Conservation (phyloP, 1,140 invertebrate species). For the Druon quercuslanigerum region DNA sequence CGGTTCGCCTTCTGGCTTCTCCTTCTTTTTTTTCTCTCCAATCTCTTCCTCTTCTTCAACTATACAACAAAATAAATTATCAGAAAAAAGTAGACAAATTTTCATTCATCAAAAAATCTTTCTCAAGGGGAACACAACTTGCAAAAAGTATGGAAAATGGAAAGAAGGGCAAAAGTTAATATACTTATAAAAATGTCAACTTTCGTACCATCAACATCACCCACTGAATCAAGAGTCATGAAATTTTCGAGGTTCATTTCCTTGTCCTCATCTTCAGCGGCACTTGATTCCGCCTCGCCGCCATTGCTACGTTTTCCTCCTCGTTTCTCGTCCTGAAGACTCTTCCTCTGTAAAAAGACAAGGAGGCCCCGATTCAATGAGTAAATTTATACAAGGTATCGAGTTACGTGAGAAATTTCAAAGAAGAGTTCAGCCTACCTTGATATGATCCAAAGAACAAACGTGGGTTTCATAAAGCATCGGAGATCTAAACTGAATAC, state of each 20-base stretch:
- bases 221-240: constrained; percentile 88
- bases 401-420: background rate
- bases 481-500: constrained; percentile 84
- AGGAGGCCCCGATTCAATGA: constrained; percentile 36
- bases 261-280: constrained; percentile 80
- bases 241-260: constrained; percentile 88
- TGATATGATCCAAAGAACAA: constrained; percentile 86
- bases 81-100: too few species aligned
- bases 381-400: background rate
- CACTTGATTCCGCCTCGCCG: constrained; percentile 76
- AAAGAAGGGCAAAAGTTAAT: constrained; percentile 33
- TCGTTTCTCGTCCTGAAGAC: constrained; percentile 65
- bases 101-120: too few species aligned
- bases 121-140: too few species aligned
- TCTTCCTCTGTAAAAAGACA: constrained; percentile 62
- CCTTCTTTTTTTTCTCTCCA: constrained; percentile 78
- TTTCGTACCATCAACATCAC: constrained; percentile 84
- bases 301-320: constrained; percentile 56
- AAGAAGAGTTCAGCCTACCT: constrained; percentile 73
- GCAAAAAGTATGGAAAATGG: constrained; percentile 28
- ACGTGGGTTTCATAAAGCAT: constrained; percentile 89
- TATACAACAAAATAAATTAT: constrained; percentile 39
- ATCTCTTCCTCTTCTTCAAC: constrained; percentile 79
- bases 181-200: constrained; percentile 4
- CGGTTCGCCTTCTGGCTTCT: constrained; percentile 66